Conservation (phyloP, 2,888 invertebrate species). For the Microplitis manilae region DNA sequence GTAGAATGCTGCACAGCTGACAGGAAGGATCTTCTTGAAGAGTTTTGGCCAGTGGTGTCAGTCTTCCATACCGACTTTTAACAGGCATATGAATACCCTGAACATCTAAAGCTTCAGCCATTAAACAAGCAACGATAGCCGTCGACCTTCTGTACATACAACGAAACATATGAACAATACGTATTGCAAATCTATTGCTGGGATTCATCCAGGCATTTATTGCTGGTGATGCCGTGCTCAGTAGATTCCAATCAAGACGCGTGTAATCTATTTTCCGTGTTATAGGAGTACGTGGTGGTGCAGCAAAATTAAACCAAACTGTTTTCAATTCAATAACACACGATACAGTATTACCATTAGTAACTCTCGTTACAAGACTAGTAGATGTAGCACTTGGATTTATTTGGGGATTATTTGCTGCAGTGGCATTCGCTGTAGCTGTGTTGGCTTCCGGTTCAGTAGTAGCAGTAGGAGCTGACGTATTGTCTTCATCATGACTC, state of each 20-base stretch:
- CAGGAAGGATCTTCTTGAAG: conserved; percentile 96
- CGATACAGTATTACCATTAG: conserved; percentile 84
- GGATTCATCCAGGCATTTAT: conserved; percentile 99
- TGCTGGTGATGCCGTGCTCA: conserved; percentile 96
- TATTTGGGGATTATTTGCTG: conserved; percentile 64
- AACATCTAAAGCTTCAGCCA: conserved; percentile 94
- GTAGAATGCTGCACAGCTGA: conserved; percentile 90
- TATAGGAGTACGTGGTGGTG: conserved; percentile 94
- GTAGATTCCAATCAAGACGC: conserved; percentile 94
- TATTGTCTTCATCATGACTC: conserved; percentile 65
- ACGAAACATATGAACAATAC: conserved; percentile 85
- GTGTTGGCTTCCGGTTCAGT: conserved; percentile 53
- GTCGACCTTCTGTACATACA: conserved; percentile 86
- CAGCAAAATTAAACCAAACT: conserved; percentile 98
- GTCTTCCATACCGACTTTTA: conserved; percentile 92
- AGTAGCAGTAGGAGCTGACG: conserved; percentile 49
- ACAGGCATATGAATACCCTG: conserved; percentile 86
- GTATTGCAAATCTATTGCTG: conserved; percentile 89
- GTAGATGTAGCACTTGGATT: conserved; percentile 59
- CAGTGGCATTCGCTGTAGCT: conserved; percentile 42
- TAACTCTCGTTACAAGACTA: conserved; percentile 73
- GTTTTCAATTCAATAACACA: conserved; percentile 91
- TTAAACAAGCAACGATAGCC: conserved; percentile 92
- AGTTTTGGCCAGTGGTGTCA: conserved; percentile 90
- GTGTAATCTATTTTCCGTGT: conserved; percentile 96